phyloP scores from a whole-genome alignment of 2,797 vertebrate species.

The Fistularia tabacaria region DNA sequence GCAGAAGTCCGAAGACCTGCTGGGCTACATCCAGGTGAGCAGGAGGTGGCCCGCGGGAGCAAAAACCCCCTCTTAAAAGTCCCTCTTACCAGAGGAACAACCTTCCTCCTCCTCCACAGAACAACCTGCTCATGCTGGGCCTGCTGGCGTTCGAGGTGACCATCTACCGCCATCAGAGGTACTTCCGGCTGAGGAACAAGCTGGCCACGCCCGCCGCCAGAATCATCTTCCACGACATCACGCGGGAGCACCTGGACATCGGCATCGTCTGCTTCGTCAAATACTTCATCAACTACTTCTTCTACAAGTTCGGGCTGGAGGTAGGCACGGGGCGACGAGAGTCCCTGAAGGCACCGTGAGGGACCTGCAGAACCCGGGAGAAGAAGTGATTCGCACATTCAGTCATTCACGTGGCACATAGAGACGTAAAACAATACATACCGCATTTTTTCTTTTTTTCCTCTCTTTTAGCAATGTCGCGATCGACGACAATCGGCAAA shows the following conservation, averaged over 20 bases:
- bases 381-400: no score
- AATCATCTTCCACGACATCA: constrained; percentile 95
- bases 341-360: no score
- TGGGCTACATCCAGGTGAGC: constrained; percentile 88
- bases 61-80: no score
- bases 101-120: constrained; percentile 63
- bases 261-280: constrained; percentile 89
- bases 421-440: no score
- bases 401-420: background rate
- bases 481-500: no score
- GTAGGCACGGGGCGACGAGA: constrained; percentile 46
- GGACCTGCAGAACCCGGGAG: no score
- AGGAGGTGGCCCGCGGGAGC: constrained; percentile 2
- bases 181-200: constrained; percentile 90
- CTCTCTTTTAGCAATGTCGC: no score
- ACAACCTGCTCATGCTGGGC: constrained; percentile 92
- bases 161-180: constrained; percentile 92
- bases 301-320: constrained; percentile 99
- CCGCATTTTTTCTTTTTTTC: background rate
- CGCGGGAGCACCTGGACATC: constrained; percentile 90
- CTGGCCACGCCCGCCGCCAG: constrained; percentile 84
- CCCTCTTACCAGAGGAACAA: background rate
- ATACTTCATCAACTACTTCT: constrained; percentile 98
- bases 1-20: constrained; percentile 75
- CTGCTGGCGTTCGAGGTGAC: constrained; percentile 95